Evolutionary conservation across 1,140 invertebrate genomes (phyloP).

Genomic region (Parasteatoda tepidariorum): DNA sequence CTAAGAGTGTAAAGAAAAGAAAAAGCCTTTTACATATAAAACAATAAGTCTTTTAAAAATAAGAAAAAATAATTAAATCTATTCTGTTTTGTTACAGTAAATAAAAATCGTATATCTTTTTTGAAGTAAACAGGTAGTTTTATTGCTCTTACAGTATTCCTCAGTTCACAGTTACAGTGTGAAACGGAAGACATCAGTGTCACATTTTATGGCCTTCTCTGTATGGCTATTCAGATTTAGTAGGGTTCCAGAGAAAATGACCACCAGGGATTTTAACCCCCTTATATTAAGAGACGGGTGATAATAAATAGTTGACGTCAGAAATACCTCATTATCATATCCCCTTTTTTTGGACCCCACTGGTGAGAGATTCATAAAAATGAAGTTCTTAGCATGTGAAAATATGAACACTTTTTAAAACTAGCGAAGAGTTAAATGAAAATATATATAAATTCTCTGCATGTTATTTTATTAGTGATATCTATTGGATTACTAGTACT

Average conservation of each 20-base stretch:
- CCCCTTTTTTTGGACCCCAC: neutral
- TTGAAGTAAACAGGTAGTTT: conserved; percentile 8
- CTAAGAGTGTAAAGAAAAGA: too few species aligned
- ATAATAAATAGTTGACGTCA: conserved; percentile 55
- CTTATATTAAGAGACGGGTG: conserved; percentile 20
- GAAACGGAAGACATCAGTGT: neutral
- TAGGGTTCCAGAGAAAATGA: conserved; percentile 1
- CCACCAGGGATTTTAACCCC: neutral
- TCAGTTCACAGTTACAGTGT: neutral
- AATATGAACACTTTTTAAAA: conserved; percentile 39
- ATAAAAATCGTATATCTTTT: too few species aligned
- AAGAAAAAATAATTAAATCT: too few species aligned
- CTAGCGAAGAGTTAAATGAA: conserved; percentile 33
- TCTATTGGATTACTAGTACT: conserved; percentile 35
- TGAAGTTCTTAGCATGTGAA: neutral
- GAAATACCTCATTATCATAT: conserved; percentile 53
- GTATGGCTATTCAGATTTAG: conserved; percentile 6
- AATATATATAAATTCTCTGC: conserved; percentile 9
- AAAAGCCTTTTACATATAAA: too few species aligned
- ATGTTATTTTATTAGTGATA: neutral
- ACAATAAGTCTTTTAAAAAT: too few species aligned
- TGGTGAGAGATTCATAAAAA: neutral
- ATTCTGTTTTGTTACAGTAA: too few species aligned
- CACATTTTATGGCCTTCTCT: neutral
- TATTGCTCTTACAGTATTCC: conserved; percentile 39